phyloP scores from a whole-genome alignment of 2,797 vertebrate species.

The Notamacropus eugenii region DNA sequence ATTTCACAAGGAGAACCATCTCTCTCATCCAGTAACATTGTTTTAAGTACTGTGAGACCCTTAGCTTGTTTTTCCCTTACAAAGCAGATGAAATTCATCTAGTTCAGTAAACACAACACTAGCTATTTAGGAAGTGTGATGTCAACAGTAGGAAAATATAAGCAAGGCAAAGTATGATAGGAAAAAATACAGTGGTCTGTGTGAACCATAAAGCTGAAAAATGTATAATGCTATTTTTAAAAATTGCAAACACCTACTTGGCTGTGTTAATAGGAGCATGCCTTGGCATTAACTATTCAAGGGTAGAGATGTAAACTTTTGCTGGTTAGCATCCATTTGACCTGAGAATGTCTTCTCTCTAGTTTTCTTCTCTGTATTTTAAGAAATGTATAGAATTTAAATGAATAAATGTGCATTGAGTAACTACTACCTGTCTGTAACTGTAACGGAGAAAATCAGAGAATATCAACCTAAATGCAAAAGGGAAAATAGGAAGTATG shows the following conservation, averaged over 20 bases:
- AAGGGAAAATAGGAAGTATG: not conserved
- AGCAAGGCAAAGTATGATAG: not conserved
- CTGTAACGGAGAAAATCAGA: not conserved
- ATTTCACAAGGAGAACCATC: not conserved
- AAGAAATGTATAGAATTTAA: not conserved
- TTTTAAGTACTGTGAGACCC: not conserved
- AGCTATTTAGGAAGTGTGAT: not conserved
- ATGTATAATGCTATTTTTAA: not conserved
- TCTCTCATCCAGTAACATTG: not conserved
- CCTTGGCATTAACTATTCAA: not conserved
- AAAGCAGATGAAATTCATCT: not conserved
- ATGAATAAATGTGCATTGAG: not conserved
- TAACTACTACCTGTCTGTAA: not conserved
- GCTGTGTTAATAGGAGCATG: not conserved
- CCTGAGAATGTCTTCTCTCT: too few species aligned
- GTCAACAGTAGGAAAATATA: not conserved
- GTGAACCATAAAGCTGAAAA: not conserved
- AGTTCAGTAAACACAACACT: too few species aligned
- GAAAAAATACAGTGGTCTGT: not conserved
- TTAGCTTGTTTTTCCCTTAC: not conserved
- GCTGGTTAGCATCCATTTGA: too few species aligned
- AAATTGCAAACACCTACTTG: accelerated
- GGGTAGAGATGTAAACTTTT: too few species aligned
- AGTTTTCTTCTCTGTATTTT: not conserved
- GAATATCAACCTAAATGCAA: not conserved